Evolutionary conservation across 2,797 vertebrate genomes (phyloP).

Genomic region (Gallinago stenura): DNA sequence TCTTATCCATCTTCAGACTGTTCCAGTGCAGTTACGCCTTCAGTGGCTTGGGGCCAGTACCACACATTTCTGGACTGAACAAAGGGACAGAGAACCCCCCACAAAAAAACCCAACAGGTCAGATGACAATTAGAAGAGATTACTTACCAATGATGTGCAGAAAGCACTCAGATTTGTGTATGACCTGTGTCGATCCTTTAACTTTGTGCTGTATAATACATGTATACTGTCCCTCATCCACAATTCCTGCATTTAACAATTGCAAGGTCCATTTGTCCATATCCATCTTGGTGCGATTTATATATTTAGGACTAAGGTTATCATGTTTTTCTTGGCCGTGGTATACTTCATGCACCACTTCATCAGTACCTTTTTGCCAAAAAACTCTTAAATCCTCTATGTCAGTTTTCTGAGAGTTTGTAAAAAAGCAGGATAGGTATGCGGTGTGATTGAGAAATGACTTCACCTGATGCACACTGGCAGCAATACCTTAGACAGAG

Average conservation of each 20-base stretch:
- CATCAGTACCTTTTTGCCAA: conserved; percentile 32
- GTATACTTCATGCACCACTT: conserved; percentile 41
- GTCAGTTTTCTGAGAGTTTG: conserved; percentile 37
- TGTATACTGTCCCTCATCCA: conserved; percentile 10
- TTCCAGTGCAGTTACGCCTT: neutral
- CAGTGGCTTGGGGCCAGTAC: neutral
- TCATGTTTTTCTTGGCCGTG: neutral
- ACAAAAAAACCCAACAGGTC: neutral
- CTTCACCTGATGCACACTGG: neutral
- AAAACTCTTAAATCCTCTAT: neutral
- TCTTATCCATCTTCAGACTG: neutral
- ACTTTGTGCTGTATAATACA: conserved; percentile 27
- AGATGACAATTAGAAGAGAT: neutral
- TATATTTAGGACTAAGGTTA: conserved; percentile 43
- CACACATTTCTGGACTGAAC: neutral
- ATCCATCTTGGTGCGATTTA: conserved; percentile 62
- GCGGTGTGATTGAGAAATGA: conserved; percentile 59
- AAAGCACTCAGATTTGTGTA: conserved; percentile 34
- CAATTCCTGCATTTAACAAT: conserved; percentile 24
- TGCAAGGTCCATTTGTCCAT: conserved; percentile 50
- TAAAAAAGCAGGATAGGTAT: conserved; percentile 45
- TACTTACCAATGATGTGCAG: conserved; percentile 57
- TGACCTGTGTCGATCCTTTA: neutral
- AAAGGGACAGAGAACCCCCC: neutral
- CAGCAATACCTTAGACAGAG: conserved; percentile 30